Evolutionary conservation across 2,888 invertebrate genomes (phyloP), one percentile per base, ranked within the genome.

Genomic region (Perdita meconis): DNA sequence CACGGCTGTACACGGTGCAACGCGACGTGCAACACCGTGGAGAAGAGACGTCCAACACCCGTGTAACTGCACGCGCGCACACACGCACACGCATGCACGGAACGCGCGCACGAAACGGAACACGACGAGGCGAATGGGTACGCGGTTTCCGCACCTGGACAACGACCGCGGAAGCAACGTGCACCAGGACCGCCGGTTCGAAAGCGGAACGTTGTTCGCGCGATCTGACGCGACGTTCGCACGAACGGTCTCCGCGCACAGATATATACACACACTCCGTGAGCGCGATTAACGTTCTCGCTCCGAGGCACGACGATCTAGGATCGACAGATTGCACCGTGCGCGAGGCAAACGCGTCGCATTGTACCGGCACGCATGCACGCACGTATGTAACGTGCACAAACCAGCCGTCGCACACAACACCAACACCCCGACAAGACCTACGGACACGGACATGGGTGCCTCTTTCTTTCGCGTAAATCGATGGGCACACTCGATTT

Each of bases 401-500:
- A 67, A 81, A 78, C 72, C 65, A 71, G 63, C 30, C 71, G 81
- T 79, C 81, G 78, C 79, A 81, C 86, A 84, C 76, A 78, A 83
- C 88, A 88, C 85, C 86, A 85, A 88, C 86, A 85, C 89, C 86
- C 89, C 85, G 83, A 84, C 74, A 81, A 69, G 78, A 82, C 75
- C 69, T 81, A 61, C 83, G 73, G n/a, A 81, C 83, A 77, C 80
- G 83, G 78, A 75, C 78, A 81, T 76, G 80, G 80, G 82, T 84
- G 80, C 80, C 75, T 77, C 81, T 83, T 78, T 81, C 83, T 74
- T 78, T 85, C 77, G 77, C 79, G 85, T 85, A 87, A 89, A 88
- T 89, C 89, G 87, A 89, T 89, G 89, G 87, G 79, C 88, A 87
- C 88, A 88, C 87, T 86, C 81, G 87, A 86, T 89, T 87, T 89